A percentile compares a stretch with the other conserved stretches of the same genome.
Evolutionary conservation across 2,113 vertebrate species (phyloP).

Genomic region (Bombycilla garrulus): DNA sequence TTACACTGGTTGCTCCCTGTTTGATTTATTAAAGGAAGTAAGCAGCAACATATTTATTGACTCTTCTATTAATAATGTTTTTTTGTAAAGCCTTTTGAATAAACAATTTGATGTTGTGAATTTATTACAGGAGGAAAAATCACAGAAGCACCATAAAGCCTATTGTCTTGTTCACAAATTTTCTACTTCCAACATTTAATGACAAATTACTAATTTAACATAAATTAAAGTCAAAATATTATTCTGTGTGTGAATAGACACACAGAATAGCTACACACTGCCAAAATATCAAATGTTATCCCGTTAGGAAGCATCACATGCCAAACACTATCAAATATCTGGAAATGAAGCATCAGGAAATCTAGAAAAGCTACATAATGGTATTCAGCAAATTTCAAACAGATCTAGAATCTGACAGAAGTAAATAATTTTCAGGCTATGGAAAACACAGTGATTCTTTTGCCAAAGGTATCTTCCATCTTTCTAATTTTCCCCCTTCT

Average conservation of each 20-base stretch:
- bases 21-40: background rate
- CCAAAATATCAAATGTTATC: background rate
- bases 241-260: background rate
- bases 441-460: background rate
- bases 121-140: background rate
- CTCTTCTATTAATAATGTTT: background rate
- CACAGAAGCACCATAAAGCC: background rate
- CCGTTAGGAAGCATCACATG: background rate
- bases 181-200: background rate
- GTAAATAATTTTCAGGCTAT: background rate
- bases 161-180: background rate
- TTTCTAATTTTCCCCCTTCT: background rate
- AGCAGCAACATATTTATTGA: background rate
- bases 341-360: background rate
- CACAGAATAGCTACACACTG: background rate
- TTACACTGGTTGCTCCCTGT: background rate
- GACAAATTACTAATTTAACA: background rate
- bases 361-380: background rate
- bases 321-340: background rate
- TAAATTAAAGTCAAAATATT: background rate
- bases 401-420: background rate
- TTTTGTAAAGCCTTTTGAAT: background rate
- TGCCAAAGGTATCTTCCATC: background rate
- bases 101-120: background rate
- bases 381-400: background rate